phyloP scores from a whole-genome alignment of 2,888 invertebrate species.

The Linnaemya vulpina region DNA sequence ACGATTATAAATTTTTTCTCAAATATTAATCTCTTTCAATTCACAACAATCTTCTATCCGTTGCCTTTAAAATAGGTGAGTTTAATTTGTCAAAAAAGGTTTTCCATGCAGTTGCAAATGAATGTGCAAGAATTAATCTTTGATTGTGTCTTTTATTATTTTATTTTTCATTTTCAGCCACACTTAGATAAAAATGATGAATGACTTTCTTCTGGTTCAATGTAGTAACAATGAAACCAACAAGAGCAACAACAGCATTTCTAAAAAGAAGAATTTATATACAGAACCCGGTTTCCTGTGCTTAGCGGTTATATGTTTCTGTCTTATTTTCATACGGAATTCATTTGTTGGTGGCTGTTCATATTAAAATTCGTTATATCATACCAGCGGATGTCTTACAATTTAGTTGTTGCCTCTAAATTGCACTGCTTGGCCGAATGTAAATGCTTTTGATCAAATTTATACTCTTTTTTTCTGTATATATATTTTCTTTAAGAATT shows the following conservation, averaged over 20 bases:
- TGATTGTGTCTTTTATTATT: not conserved
- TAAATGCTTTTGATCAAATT: conserved; percentile 11
- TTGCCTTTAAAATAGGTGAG: no score
- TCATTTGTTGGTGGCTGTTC: not conserved
- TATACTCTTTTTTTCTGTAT: not conserved
- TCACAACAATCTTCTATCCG: no score
- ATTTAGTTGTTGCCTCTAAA: conserved; percentile 17
- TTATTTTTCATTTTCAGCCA: not conserved
- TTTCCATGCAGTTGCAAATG: not conserved
- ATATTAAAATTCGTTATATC: conserved; percentile 39
- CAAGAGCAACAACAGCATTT: not conserved
- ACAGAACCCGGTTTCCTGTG: conserved; percentile 39
- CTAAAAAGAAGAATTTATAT: not conserved
- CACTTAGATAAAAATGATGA: conserved; percentile 62
- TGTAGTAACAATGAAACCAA: not conserved
- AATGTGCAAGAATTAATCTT: not conserved
- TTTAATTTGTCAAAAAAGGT: conserved; percentile 15
- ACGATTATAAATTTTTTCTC: no score
- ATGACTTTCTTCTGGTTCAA: conserved; percentile 27
- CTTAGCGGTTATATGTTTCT: conserved; percentile 53
- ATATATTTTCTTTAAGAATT: conserved; percentile 8
- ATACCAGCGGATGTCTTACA: conserved; percentile 24
- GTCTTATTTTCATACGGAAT: not conserved
- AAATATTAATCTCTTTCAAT: no score
- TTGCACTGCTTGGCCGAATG: not conserved